Conservation (phyloP, 2,888 invertebrate species). For the Tortricodes alternella region DNA sequence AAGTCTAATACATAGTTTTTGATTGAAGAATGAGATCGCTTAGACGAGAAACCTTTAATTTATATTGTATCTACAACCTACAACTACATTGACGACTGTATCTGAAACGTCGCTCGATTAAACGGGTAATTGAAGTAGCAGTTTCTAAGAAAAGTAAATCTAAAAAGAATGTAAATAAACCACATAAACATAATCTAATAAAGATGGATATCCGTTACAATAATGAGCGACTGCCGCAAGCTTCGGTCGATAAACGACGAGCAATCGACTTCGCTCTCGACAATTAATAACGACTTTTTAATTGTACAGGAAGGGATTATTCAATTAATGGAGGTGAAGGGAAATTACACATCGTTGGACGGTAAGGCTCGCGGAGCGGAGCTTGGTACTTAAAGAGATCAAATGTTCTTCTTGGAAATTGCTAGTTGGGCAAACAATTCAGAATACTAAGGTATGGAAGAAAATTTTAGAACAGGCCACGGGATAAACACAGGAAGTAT, state of each 20-base stretch:
- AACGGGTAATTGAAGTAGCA: background rate
- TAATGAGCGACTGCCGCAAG: constrained; percentile 43
- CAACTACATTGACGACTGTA: too few species aligned
- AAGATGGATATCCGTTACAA: constrained; percentile 36
- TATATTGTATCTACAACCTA: too few species aligned
- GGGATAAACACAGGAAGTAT: too few species aligned
- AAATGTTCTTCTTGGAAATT: background rate
- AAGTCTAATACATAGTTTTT: constrained; percentile 11
- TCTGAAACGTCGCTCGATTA: background rate
- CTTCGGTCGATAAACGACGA: constrained; percentile 20
- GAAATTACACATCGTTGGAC: constrained; percentile 20
- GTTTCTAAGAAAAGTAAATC: background rate
- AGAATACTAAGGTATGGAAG: too few species aligned
- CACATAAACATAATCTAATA: constrained; percentile 18
- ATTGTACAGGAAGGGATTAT: constrained; percentile 61
- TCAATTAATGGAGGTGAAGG: constrained; percentile 45
- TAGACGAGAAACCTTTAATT: constrained; percentile 1
- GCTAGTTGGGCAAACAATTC: background rate
- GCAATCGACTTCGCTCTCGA: constrained; percentile 44
- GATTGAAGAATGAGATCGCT: constrained; percentile 5
- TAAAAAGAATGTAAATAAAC: constrained; percentile 9
- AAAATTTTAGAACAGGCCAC: too few species aligned
- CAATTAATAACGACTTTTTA: constrained; percentile 59
- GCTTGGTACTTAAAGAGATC: constrained; percentile 1
- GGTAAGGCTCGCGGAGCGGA: background rate